Base-by-base conservation (phyloP, 2,888 invertebrate species). In the Deroplatys truncata region DNA sequence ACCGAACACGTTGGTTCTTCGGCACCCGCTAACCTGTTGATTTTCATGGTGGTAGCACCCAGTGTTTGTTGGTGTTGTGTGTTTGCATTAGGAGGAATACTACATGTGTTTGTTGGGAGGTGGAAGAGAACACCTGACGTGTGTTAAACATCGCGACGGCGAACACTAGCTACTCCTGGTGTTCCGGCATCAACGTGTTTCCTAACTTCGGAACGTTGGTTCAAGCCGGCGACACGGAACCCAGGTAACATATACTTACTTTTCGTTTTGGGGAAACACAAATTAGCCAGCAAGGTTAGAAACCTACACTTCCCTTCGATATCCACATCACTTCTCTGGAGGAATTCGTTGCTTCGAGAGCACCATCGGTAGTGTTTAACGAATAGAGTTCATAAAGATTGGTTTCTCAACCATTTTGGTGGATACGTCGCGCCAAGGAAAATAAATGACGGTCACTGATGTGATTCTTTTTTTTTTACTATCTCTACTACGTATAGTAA, bases 161-260 rank as follows among this genome's bases (percentile, higher is more conserved):
- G 56, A 72, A 72, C 56, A 72, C 56, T 72, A 72, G 56, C 56
- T 72, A 72, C 56, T 72, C 56, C 56, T 72, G 56, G 56, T 72
- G 56, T 72, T 72, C 56, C 90, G 86, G 90, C 89, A 56, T 89
- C 86, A 89, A 84, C 84, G 90, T 90, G 90, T 90, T 86, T 90
- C 82, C 90, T 29, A 88, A 90, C 82, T 87, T 89, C 35, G 89
- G 89, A 29, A 88, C 87, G 83, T 86, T 84, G 83, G 84, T 88
- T 20, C 82, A 72, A 84, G 72, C 88, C 90, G 89, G 89, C 85
- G 88, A 35, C 89, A 89, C 90, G 90, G 90, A 90, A 72, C 88
- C 86, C 84, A 90, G 90, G 90, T 90, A 90, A 89, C 87, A 28
- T 25, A n/a, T 9, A 28, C n/a, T 84, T 84, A 9, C 29, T 84